Base-by-base conservation (phyloP, 2,113 vertebrate genomes). In the Calyptommatus sinebrachiatus region DNA sequence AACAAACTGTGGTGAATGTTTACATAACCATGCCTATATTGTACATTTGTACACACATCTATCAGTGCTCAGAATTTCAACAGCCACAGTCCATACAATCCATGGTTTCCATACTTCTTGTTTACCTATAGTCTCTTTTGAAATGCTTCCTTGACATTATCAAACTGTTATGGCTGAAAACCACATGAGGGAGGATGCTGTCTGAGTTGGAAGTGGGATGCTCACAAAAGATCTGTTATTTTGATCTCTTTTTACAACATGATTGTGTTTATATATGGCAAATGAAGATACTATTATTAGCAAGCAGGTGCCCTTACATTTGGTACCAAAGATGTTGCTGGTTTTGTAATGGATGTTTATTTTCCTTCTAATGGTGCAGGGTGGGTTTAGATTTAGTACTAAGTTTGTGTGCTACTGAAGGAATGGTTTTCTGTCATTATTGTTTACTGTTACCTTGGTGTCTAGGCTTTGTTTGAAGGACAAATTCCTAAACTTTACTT, bases 261-360 rank as follows among this genome's bases (percentile, higher is more conserved):
- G 72, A 20, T 57, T 84, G 82, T 87, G 83, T 35, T 72, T 22
- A 87, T 80, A 35, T 67, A 7, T 88, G 78, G 80, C 84, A 83
- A 83, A 88, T 83, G 62, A 86, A 82, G 82, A 89, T 77, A 66
- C 87, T 72, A 61, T 80, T 81, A 83, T 83, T 85, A 87, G 70
- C 3, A 72, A 87, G 78, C 87, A 88, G 89, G 82, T 92, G 90
- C 90, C 92, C 89, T 90, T 88, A 83, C 82, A 94, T 92, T 94
- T 70, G 85, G 92, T 96, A 94, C 96, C 96, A 97, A 96, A 96
- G 95, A 96, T 92, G 90, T 87, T 61, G 81, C 73, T 88, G 83
- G 80, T 85, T 71, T 89, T 87, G 80, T 86, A 86, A 89, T 88
- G 4, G 88, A 9, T 84, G 2, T 76, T 85, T 90, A 86, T 67